phyloP scores from a whole-genome alignment of 2,888 invertebrate genomes.

The Danaus chrysippus region DNA sequence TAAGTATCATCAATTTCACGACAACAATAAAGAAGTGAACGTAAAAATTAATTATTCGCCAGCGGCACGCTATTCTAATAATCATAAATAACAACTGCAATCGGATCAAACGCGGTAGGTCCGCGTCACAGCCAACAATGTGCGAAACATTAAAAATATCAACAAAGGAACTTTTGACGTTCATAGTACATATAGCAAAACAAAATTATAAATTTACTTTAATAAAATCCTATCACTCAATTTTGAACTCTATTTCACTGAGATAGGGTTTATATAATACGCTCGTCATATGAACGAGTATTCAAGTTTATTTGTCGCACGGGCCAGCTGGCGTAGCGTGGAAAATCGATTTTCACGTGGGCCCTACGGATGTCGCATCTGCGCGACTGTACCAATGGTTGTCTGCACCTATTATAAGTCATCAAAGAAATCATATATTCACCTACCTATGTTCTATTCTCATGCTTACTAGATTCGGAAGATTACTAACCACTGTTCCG shows the following conservation, averaged over 20 bases:
- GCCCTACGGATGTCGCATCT: constrained; percentile 76
- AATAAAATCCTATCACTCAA: constrained; percentile 27
- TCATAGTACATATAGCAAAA: constrained; percentile 66
- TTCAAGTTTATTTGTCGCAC: constrained; percentile 60
- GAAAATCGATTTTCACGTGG: constrained; percentile 79
- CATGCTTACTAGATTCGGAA: background rate
- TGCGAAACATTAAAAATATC: constrained; percentile 80
- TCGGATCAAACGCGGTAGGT: constrained; percentile 76
- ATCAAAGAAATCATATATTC: constrained; percentile 19
- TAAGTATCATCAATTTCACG: constrained; percentile 56
- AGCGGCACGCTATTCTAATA: constrained; percentile 74
- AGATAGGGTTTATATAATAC: constrained; percentile 34
- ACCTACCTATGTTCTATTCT: background rate
- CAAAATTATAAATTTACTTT: constrained; percentile 39
- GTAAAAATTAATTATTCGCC: constrained; percentile 74
- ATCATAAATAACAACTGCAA: constrained; percentile 75
- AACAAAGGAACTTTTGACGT: constrained; percentile 78
- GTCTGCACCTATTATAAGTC: constrained; percentile 33
- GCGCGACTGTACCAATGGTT: constrained; percentile 62
- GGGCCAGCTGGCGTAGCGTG: constrained; percentile 77
- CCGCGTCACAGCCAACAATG: constrained; percentile 64
- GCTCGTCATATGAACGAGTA: constrained; percentile 30
- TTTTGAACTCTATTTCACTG: constrained; percentile 36
- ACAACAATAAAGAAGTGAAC: constrained; percentile 66
- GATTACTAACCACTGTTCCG: background rate